Percentiles rank a stretch among this genome's conserved stretches.
Conservation (phyloP, 1,140 invertebrate species). For the Drosophila oshimai region DNA sequence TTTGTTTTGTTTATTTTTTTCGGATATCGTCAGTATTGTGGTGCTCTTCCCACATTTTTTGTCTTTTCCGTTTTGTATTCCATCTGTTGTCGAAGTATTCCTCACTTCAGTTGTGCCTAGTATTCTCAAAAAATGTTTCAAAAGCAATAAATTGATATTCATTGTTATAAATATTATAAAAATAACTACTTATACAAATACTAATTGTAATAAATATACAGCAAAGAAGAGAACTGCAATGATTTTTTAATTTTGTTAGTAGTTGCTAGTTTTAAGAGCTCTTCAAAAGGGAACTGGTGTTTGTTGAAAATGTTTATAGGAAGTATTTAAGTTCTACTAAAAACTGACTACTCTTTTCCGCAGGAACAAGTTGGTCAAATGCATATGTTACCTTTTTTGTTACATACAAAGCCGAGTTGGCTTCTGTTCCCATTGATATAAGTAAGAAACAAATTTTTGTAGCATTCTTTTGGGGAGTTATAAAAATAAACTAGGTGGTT, state of each 20-base stretch:
- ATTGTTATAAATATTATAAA: constrained; percentile 74
- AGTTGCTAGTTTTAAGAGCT: too few relatives aligned
- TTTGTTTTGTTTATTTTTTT: constrained; percentile 45
- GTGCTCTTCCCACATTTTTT: constrained; percentile 72
- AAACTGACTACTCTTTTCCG: too few relatives aligned
- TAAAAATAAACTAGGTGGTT: too few relatives aligned
- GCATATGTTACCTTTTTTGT: too few relatives aligned
- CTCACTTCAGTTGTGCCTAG: constrained; percentile 35
- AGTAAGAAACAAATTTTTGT: too few relatives aligned
- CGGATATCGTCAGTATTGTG: constrained; percentile 73
- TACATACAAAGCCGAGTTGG: too few relatives aligned
- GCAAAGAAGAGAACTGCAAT: constrained; percentile 61
- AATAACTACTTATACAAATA: constrained; percentile 36
- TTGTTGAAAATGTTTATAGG: too few relatives aligned
- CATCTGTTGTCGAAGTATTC: constrained; percentile 34
- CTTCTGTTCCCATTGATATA: too few relatives aligned
- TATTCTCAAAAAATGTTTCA: constrained; percentile 57
- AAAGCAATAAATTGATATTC: constrained; percentile 78
- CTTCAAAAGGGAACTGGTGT: too few relatives aligned
- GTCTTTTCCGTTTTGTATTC: constrained; percentile 25
- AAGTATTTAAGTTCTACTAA: too few relatives aligned
- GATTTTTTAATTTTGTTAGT: too few relatives aligned
- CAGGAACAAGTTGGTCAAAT: too few relatives aligned
- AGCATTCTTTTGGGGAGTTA: not conserved
- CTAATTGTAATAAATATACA: constrained; percentile 53